Evolutionary conservation across 2,888 invertebrate genomes (phyloP).

Genomic region (Cryptocephalus primarius): DNA sequence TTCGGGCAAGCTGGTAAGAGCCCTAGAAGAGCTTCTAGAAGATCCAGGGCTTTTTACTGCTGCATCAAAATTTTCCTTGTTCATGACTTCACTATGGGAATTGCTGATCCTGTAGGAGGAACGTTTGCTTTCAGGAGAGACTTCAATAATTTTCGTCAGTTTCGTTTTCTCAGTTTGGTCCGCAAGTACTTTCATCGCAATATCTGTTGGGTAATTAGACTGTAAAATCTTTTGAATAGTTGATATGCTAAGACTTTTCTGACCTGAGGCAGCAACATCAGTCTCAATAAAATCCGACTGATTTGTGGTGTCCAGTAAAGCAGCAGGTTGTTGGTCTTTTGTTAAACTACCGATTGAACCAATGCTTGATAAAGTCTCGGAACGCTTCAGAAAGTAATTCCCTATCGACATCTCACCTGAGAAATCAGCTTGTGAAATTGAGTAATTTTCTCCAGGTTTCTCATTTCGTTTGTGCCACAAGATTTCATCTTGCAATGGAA

Average conservation of each 20-base stretch:
- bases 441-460: conserved; percentile 16
- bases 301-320: conserved; percentile 20
- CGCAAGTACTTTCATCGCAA: conserved; percentile 15
- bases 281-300: conserved; percentile 2
- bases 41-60: neutral
- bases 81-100: conserved; percentile 17
- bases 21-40: conserved; percentile 25
- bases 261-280: conserved; percentile 2
- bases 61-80: conserved; percentile 16
- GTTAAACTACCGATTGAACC: conserved; percentile 20
- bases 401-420: conserved; percentile 31
- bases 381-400: conserved; percentile 38
- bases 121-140: conserved; percentile 11
- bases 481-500: conserved; percentile 35
- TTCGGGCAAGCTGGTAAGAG: conserved; percentile 25
- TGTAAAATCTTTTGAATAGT: conserved; percentile 18
- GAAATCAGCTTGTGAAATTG: conserved; percentile 6
- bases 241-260: conserved; percentile 21
- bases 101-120: conserved; percentile 18
- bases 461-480: conserved; percentile 33
- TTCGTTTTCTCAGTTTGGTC: conserved; percentile 10
- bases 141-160: neutral
- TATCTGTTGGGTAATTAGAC: conserved; percentile 8
- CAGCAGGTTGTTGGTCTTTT: conserved; percentile 19
- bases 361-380: conserved; percentile 31